phyloP scores from a whole-genome alignment of 1,140 invertebrate genomes.

The Halictus rubicundus region DNA sequence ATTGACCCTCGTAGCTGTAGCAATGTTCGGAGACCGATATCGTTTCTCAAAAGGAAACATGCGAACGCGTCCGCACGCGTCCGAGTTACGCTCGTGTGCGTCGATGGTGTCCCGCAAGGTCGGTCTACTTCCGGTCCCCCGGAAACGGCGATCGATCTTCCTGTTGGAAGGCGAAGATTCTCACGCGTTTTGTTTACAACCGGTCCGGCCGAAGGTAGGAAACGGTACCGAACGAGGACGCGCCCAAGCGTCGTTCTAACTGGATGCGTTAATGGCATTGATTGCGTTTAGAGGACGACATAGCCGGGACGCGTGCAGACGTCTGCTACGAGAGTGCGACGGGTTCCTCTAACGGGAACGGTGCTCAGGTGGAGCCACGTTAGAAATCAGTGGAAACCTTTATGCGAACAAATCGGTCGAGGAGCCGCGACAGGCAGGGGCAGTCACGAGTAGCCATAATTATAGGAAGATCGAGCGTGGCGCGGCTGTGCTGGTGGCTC shows the following conservation, averaged over 20 bases:
- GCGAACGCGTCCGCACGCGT: not conserved
- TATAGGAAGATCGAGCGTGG: slow-evolving; percentile 17
- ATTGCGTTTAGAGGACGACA: not conserved
- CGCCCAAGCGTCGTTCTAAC: not conserved
- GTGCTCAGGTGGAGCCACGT: not conserved
- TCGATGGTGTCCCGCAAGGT: slow-evolving; percentile 75
- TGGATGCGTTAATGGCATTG: not conserved
- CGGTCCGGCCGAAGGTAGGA: no score
- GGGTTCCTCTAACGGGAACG: not conserved
- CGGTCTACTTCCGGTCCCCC: slow-evolving; percentile 77
- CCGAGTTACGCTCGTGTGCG: slow-evolving; percentile 44
- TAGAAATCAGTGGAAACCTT: not conserved
- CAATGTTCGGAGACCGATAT: not conserved
- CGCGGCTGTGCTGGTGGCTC: not conserved
- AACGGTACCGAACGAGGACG: no score
- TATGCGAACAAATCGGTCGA: not conserved
- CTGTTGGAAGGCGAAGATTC: slow-evolving; percentile 66
- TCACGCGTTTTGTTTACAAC: no score
- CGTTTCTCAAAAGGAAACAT: no score
- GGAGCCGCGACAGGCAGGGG: not conserved
- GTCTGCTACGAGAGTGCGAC: not conserved
- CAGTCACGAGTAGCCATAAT: not conserved
- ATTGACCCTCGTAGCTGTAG: no score
- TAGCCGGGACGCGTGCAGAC: not conserved
- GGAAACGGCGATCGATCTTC: slow-evolving; percentile 50